Evolutionary conservation across 2,888 invertebrate genomes (phyloP).

Genomic region (Hetaerina titia): DNA sequence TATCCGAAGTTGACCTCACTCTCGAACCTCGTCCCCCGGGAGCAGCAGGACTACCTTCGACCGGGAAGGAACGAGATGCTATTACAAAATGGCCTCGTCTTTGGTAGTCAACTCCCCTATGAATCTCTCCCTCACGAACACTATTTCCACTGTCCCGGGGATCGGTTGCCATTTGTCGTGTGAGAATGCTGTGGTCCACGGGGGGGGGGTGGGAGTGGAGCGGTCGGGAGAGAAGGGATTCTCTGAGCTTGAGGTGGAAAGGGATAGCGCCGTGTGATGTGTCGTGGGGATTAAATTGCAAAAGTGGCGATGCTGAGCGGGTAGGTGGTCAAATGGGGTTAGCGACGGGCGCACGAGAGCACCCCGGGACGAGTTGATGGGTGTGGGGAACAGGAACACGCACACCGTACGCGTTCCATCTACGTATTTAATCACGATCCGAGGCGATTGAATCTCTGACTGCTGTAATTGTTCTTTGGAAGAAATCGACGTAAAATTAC

Average conservation of each 20-base stretch:
- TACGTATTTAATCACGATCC: not conserved
- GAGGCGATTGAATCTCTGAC: not conserved
- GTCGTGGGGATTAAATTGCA: constrained; percentile 13
- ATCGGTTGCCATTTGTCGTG: not conserved
- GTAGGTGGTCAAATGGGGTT: constrained; percentile 3
- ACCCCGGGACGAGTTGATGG: not conserved
- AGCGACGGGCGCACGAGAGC: not conserved
- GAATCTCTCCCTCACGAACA: not conserved
- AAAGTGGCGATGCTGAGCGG: not conserved
- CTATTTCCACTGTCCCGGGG: not conserved
- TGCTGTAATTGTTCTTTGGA: too few relatives aligned
- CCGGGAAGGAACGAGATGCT: not conserved
- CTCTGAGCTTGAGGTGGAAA: not conserved
- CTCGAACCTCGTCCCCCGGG: not conserved
- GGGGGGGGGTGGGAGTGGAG: too few relatives aligned
- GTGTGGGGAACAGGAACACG: not conserved
- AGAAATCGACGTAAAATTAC: too few relatives aligned
- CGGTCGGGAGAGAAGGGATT: not conserved
- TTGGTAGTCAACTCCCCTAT: not conserved
- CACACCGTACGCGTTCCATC: not conserved
- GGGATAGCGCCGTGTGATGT: not conserved
- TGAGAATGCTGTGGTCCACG: not conserved
- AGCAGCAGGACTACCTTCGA: not conserved
- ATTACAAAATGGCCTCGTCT: constrained; percentile 25
- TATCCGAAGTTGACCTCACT: too few relatives aligned